A percentile compares a stretch with the other conserved stretches of the same genome.
Conservation (phyloP, 2,888 invertebrate genomes). For the Mimachlamys varia region DNA sequence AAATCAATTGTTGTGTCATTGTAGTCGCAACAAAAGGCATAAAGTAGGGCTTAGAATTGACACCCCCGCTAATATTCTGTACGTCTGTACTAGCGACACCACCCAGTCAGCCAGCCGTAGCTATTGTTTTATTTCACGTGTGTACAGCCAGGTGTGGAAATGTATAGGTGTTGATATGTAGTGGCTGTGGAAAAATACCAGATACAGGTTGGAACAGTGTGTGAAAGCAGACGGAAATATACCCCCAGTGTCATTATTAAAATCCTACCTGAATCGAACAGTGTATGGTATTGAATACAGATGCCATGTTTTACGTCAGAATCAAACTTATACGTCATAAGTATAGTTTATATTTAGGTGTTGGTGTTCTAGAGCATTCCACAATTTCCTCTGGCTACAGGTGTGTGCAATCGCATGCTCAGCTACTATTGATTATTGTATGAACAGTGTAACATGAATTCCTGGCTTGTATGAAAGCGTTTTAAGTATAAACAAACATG, state of each 20-base stretch:
- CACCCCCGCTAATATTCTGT: slow-evolving; percentile 7
- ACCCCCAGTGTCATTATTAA: slow-evolving; percentile 5
- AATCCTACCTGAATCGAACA: neutral
- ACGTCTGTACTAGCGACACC: neutral
- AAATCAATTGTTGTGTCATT: slow-evolving; percentile 3
- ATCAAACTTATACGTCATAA: neutral
- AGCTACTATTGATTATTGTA: neutral
- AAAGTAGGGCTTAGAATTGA: neutral
- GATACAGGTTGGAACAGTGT: slow-evolving; percentile 5
- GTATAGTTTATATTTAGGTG: neutral
- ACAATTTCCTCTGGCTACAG: neutral
- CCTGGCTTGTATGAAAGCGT: neutral
- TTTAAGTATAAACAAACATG: neutral
- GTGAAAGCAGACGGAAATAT: neutral
- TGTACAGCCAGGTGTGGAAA: neutral
- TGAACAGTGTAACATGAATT: neutral
- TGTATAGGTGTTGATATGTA: slow-evolving; percentile 24
- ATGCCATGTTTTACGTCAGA: neutral
- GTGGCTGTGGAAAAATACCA: slow-evolving; percentile 14
- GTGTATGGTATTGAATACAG: neutral
- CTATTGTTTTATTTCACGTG: neutral
- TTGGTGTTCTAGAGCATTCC: neutral
- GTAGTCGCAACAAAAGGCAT: neutral
- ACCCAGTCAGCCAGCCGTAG: neutral
- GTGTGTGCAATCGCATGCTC: neutral